Evolutionary conservation across 2,797 vertebrate species (phyloP).

Genomic region (Phylloscopus collybita): DNA sequence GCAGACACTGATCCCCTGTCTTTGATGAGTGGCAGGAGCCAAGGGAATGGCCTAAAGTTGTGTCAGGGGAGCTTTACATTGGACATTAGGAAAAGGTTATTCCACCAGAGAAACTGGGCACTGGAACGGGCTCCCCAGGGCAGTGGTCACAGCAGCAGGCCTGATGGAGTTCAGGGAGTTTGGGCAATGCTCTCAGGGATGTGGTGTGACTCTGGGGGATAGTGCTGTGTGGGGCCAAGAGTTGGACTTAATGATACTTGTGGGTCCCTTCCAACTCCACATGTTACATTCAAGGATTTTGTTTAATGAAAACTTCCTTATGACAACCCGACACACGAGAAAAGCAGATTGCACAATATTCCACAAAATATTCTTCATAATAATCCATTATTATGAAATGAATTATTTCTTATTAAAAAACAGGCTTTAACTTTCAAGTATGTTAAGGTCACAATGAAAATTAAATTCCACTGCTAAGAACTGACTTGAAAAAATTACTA

Average conservation of each 20-base stretch:
- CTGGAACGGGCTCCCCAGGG: too few relatives aligned
- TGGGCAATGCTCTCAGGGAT: background rate
- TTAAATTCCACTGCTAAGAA: background rate
- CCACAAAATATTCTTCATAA: background rate
- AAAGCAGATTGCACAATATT: background rate
- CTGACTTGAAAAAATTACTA: background rate
- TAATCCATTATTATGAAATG: background rate
- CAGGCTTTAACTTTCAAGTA: background rate
- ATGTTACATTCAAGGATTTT: background rate
- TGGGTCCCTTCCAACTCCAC: background rate
- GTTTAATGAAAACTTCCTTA: background rate
- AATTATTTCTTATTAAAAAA: background rate
- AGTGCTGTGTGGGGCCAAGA: fast-evolving
- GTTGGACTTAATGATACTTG: background rate
- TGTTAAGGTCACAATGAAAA: background rate
- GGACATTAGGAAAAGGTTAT: background rate
- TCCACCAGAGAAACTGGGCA: background rate
- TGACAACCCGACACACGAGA: background rate
- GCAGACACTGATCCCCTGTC: background rate
- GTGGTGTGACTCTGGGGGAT: fast-evolving
- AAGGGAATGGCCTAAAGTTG: background rate
- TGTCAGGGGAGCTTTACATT: background rate
- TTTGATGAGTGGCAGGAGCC: background rate
- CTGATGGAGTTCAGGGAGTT: background rate
- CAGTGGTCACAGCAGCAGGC: background rate